Percentiles rank a stretch among this genome's conserved stretches.
Conservation (phyloP, 2,113 vertebrate species). For the Anolis sagrei region DNA sequence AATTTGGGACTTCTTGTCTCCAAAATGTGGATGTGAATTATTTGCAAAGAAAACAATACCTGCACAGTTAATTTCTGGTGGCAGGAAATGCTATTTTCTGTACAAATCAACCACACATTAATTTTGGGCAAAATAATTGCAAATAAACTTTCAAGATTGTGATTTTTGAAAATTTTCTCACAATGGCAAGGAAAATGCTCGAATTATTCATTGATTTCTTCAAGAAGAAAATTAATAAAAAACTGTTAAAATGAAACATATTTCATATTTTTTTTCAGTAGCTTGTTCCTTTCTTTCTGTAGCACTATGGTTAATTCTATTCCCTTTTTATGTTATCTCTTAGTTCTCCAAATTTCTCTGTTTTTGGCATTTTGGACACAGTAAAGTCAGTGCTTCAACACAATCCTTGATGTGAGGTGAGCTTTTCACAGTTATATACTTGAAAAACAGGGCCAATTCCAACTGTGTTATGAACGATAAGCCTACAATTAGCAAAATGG, state of each 20-base stretch:
- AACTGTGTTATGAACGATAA: background rate
- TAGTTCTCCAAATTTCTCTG: background rate
- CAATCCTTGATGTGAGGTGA: background rate
- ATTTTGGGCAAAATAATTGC: no score
- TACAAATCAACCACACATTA: no score
- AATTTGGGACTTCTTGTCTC: no score
- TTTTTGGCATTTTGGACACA: background rate
- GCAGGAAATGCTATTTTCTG: no score
- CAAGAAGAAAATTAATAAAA: no score
- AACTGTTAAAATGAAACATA: background rate
- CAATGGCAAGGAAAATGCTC: no score
- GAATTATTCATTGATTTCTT: no score
- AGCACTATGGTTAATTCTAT: rapidly evolving
- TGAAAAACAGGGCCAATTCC: rapidly evolving
- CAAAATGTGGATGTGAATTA: no score
- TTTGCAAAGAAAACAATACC: no score
- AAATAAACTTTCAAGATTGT: no score
- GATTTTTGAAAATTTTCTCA: no score
- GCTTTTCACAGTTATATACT: background rate
- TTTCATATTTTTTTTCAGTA: background rate
- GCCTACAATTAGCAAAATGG: background rate
- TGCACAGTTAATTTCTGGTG: no score
- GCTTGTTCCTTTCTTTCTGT: rapidly evolving
- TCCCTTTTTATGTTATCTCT: background rate
- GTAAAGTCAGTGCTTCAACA: rapidly evolving